Percentiles rank a stretch among this genome's conserved stretches.
phyloP scores from a whole-genome alignment of 2,888 invertebrate species.

The Kryphioiulus occultus region DNA sequence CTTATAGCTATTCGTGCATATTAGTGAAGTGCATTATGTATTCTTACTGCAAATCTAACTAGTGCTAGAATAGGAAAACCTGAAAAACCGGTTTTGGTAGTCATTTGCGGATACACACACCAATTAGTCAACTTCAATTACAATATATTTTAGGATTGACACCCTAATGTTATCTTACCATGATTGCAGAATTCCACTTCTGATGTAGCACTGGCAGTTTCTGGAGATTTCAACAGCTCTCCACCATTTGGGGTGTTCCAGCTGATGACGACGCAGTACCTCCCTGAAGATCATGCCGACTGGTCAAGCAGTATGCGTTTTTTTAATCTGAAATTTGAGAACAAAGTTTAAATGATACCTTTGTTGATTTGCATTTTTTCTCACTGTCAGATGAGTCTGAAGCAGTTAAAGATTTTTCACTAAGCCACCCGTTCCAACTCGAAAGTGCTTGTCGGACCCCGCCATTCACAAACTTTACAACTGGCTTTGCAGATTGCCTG shows the following conservation, averaged over 20 bases:
- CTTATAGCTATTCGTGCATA: background rate
- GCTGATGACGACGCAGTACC: slow-evolving; percentile 74
- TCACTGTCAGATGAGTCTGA: slow-evolving; percentile 64
- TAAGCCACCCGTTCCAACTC: slow-evolving; percentile 72
- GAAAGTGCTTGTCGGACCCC: slow-evolving; percentile 85
- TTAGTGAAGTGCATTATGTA: too few species aligned
- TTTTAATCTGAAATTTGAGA: background rate
- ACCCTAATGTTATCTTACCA: background rate
- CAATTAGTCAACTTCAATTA: background rate
- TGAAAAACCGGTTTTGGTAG: too few species aligned
- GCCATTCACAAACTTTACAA: slow-evolving; percentile 83
- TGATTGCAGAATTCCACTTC: slow-evolving; percentile 61
- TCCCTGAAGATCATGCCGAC: slow-evolving; percentile 73
- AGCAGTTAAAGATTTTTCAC: slow-evolving; percentile 70
- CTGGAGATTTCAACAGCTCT: slow-evolving; percentile 92
- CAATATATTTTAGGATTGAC: too few species aligned
- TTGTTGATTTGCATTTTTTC: background rate
- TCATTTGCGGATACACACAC: too few species aligned
- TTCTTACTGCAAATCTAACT: too few species aligned
- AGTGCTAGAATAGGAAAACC: too few species aligned
- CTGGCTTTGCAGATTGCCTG: slow-evolving; percentile 81
- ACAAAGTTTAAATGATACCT: background rate
- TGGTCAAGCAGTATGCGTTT: slow-evolving; percentile 77
- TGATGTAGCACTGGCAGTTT: slow-evolving; percentile 76
- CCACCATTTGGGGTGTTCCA: slow-evolving; percentile 83